Percentiles rank a stretch among this genome's conserved stretches.
Conservation (phyloP, 2,888 invertebrate genomes). For the Parochlus steinenii region DNA sequence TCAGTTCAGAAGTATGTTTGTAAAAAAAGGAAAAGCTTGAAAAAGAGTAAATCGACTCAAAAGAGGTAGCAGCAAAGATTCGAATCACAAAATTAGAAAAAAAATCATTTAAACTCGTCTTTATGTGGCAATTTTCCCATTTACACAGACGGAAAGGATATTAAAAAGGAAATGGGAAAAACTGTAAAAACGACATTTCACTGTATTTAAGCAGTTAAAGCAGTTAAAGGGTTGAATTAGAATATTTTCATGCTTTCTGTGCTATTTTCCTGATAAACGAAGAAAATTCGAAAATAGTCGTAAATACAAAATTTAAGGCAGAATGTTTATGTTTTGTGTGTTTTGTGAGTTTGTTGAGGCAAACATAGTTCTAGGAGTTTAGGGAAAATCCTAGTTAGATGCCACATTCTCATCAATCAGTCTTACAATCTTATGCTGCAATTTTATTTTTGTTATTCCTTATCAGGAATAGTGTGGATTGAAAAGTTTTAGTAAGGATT, state of each 20-base stretch:
- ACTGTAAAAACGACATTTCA: constrained; percentile 9
- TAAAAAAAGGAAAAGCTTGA: not conserved
- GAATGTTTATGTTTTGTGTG: not conserved
- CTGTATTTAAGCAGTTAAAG: no score
- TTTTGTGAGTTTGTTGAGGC: not conserved
- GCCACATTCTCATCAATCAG: no score
- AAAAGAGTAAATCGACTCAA: not conserved
- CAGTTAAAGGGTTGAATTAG: no score
- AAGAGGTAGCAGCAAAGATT: constrained; percentile 8
- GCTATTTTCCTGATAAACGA: no score
- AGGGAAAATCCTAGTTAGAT: no score
- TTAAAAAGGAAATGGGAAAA: constrained; percentile 11
- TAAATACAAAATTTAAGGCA: not conserved
- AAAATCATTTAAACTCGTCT: constrained; percentile 12
- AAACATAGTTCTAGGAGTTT: no score
- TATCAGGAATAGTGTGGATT: no score
- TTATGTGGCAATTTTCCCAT: constrained; percentile 12
- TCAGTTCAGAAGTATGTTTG: not conserved
- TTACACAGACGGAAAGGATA: constrained; percentile 12
- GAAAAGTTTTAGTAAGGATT: no score
- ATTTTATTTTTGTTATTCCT: no score
- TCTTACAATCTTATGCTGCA: no score
- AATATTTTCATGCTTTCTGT: no score
- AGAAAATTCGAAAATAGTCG: no score
- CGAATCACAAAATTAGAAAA: constrained; percentile 13